Evolutionary conservation across 2,113 vertebrate genomes (phyloP).

Genomic region (Gadus macrocephalus): DNA sequence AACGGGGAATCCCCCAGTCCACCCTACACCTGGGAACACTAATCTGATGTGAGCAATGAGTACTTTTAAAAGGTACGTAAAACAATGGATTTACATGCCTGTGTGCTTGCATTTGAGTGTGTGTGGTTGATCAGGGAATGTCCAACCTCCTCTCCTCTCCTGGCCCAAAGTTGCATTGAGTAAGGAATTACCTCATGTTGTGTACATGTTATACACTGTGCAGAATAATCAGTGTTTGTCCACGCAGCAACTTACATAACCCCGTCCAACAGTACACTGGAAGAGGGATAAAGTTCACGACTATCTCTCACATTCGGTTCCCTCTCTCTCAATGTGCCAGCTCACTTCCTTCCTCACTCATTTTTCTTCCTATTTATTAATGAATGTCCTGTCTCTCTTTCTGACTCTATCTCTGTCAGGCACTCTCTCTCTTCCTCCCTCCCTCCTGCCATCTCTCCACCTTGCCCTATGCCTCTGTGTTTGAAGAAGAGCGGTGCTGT

Average conservation of each 20-base stretch:
- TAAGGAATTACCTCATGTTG: constrained; percentile 38
- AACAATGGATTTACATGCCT: neutral
- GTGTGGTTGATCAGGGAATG: constrained; percentile 21
- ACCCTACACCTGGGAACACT: neutral
- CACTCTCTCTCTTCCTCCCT: constrained; percentile 14
- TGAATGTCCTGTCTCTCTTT: constrained; percentile 5
- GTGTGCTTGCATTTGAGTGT: constrained; percentile 18
- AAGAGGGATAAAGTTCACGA: constrained; percentile 53
- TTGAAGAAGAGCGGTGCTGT: too few relatives aligned
- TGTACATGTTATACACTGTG: constrained; percentile 43
- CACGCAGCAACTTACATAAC: constrained; percentile 60
- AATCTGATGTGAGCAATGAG: neutral
- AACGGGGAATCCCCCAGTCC: neutral
- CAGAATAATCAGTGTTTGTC: constrained; percentile 53
- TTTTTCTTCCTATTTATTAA: constrained; percentile 2
- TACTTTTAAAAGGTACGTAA: neutral
- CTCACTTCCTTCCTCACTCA: constrained; percentile 48
- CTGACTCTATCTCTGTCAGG: constrained; percentile 38
- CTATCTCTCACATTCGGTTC: constrained; percentile 31
- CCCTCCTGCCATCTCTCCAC: neutral
- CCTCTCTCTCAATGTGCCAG: constrained; percentile 36
- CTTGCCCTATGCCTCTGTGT: too few relatives aligned
- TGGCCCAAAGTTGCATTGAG: neutral
- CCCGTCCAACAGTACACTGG: constrained; percentile 42
- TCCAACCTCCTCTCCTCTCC: neutral